Percentiles rank a stretch among this genome's conserved stretches.
Conservation (phyloP, 1,140 invertebrate genomes). For the Wiebesia pumilae region DNA sequence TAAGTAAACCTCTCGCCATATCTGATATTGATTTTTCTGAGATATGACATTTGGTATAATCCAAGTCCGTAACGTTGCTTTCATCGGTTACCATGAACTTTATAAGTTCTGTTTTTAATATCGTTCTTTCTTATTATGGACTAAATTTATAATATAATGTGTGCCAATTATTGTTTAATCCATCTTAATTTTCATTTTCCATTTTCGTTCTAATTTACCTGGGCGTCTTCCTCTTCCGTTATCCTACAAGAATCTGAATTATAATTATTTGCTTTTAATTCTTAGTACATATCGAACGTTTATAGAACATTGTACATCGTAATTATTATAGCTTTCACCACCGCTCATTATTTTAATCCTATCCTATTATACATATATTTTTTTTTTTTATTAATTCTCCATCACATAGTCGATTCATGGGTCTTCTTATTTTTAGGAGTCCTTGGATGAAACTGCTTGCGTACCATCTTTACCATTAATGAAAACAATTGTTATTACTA, state of each 20-base stretch:
- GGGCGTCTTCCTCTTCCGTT: background rate
- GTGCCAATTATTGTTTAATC: background rate
- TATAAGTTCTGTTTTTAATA: background rate
- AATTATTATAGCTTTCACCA: background rate
- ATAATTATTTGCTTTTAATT: background rate
- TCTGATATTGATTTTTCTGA: conserved; percentile 33
- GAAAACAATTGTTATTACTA: background rate
- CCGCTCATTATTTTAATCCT: background rate
- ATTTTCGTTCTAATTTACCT: background rate
- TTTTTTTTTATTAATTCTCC: background rate
- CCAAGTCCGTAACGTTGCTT: background rate
- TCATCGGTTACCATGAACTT: background rate
- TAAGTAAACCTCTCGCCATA: conserved; percentile 43
- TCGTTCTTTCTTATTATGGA: background rate
- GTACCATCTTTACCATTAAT: background rate
- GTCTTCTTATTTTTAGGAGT: background rate
- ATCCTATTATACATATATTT: background rate
- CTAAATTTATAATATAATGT: background rate
- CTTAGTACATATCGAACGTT: background rate
- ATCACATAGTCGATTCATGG: background rate
- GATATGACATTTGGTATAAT: background rate
- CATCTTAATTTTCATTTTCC: background rate
- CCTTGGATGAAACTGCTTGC: background rate
- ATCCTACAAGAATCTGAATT: background rate
- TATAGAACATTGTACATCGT: background rate